Base-by-base conservation (phyloP, 1,140 invertebrate genomes). In the Drosophila auraria region DNA sequence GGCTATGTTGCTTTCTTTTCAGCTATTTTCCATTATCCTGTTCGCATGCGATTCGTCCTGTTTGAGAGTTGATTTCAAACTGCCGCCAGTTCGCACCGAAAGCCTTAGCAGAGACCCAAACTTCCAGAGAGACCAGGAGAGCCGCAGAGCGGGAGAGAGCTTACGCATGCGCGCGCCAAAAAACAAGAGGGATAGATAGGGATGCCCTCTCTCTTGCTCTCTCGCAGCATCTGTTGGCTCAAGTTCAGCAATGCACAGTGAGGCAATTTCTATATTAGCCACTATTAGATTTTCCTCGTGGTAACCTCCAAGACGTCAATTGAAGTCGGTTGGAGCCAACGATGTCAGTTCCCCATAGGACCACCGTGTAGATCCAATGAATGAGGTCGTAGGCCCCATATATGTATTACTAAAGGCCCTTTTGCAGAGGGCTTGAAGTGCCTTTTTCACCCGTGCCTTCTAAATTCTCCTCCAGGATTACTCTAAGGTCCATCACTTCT, bases 131-230 rank as follows among this genome's bases (percentile, higher is more conserved):
- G 54, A 40, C n/a, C 57, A 25, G 40, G 64, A 76, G 78, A 51
- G 66, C 44, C 38, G n/a, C 42, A 64, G 51, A 62, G 42, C 14
- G 33, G 47, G 62, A 65, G 64, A 77, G 74, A 83, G 76, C 81
- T 83, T 83, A 79, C 74, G 74, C 83, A 82, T 87, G 83, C 83
- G 83, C 80, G 80, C 83, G 83, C 83, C 76, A 87, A 82, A 87
- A 66, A 66, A 3, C 63, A 40, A 27, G 75, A 64, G 80, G 65
- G 54, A 79, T 69, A 54, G 38, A 58, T 40, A 30, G 65, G 70
- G 23, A 61, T 58, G 49, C 27, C 64, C 54, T 62, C 51, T 54
- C 78, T 20, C 30, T 25, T 9, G 40, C 20, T 57, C 61, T 61
- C 78, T 50, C 40, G 23, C 54, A 86, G 60, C 71, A 82, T 82